Conservation (phyloP, 2,888 invertebrate genomes). For the Patella caerulea region DNA sequence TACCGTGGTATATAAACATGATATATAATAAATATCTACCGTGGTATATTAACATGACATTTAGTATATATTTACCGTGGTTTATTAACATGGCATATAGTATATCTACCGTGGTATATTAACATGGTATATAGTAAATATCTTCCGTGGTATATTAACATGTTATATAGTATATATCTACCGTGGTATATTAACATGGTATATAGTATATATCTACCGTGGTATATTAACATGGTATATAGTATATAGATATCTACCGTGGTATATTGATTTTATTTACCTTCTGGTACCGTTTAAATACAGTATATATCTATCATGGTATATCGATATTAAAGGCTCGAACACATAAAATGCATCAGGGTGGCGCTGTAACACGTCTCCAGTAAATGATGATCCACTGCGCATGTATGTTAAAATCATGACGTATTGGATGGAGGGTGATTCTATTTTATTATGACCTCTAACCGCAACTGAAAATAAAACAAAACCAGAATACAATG, state of each 20-base stretch:
- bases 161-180: not conserved
- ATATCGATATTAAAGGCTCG: not conserved
- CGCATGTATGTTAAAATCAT: slow-evolving; percentile 3
- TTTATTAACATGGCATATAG: not conserved
- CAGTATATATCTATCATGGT: not conserved
- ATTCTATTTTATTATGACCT: too few species aligned
- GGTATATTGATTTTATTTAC: not conserved
- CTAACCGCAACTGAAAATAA: too few species aligned
- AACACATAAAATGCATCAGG: not conserved
- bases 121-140: not conserved
- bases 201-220: not conserved
- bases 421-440: not conserved
- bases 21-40: not conserved
- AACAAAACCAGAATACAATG: too few species aligned
- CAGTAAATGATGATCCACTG: slow-evolving; percentile 1
- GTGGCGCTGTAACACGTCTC: not conserved
- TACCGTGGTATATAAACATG: not conserved
- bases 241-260: not conserved
- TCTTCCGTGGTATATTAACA: not conserved
- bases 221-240: not conserved
- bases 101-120: not conserved
- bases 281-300: not conserved
- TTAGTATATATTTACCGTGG: not conserved
- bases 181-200: not conserved
- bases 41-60: not conserved